Evolutionary conservation across 1,140 invertebrate genomes (phyloP).

Genomic region (Ladona fulva): DNA sequence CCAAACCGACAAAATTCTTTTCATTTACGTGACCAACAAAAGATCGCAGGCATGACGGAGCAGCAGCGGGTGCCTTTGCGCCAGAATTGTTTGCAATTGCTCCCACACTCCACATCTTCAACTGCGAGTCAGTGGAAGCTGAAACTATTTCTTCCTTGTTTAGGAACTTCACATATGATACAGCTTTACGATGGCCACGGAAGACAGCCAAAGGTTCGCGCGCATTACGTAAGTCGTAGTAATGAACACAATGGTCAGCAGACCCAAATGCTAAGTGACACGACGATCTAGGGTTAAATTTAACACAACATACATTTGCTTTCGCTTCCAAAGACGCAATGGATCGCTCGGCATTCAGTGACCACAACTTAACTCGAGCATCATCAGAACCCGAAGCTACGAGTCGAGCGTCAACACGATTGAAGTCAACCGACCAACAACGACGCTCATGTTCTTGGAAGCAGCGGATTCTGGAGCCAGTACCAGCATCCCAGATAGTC

Average conservation of each 20-base stretch:
- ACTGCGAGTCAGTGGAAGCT: constrained; percentile 88
- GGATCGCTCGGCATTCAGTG: constrained; percentile 77
- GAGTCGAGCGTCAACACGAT: constrained; percentile 79
- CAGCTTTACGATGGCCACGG: constrained; percentile 88
- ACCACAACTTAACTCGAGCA: constrained; percentile 89
- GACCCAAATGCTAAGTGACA: constrained; percentile 87
- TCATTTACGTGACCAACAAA: constrained; percentile 93
- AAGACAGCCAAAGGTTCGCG: constrained; percentile 75
- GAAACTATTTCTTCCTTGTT: constrained; percentile 85
- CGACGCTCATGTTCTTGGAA: constrained; percentile 91
- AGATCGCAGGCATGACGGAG: constrained; percentile 70
- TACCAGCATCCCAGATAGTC: constrained; percentile 85
- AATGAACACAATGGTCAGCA: constrained; percentile 94
- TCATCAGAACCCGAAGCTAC: constrained; percentile 94
- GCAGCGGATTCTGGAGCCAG: constrained; percentile 59
- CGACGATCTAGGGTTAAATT: constrained; percentile 85
- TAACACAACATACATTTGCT: constrained; percentile 93
- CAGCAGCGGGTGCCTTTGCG: constrained; percentile 36
- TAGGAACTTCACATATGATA: constrained; percentile 93
- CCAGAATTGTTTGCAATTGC: not conserved
- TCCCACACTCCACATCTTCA: constrained; percentile 84
- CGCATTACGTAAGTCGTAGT: constrained; percentile 86
- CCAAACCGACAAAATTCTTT: constrained; percentile 95
- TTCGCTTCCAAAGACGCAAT: constrained; percentile 80
- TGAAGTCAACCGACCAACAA: constrained; percentile 96